phyloP scores from a whole-genome alignment of 1,140 invertebrate species.

The Chironomus striatipennis region DNA sequence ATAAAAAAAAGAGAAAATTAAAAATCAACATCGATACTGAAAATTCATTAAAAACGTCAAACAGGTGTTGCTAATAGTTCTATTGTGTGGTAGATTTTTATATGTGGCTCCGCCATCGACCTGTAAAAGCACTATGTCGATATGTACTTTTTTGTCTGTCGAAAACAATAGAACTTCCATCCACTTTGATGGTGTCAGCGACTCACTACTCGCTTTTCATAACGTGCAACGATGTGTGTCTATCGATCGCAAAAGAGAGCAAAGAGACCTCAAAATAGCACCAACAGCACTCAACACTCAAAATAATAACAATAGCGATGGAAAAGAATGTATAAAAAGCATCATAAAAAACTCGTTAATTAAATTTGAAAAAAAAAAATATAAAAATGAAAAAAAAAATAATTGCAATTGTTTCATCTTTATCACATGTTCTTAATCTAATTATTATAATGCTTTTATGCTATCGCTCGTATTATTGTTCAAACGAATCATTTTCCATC shows the following conservation, averaged over 20 bases:
- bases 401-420: slow-evolving; percentile 22
- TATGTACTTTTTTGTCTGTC: not conserved
- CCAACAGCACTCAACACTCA: not conserved
- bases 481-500: not conserved
- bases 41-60: not conserved
- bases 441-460: slow-evolving; percentile 22
- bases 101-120: not conserved
- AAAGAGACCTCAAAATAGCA: not conserved
- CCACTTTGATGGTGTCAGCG: slow-evolving; percentile 18
- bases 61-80: slow-evolving; percentile 18
- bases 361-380: slow-evolving; percentile 18
- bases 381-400: not conserved
- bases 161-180: not conserved
- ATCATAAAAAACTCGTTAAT: slow-evolving; percentile 22
- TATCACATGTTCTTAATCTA: slow-evolving; percentile 24
- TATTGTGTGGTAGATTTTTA: not conserved
- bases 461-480: not conserved
- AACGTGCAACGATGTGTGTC: slow-evolving; percentile 16
- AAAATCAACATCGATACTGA: not conserved
- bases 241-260: slow-evolving; percentile 4
- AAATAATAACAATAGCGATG: not conserved
- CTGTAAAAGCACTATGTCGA: slow-evolving; percentile 1
- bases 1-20: not conserved
- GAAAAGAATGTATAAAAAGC: not conserved
- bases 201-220: not conserved